Evolutionary conservation across 2,797 vertebrate genomes (phyloP).

Genomic region (Myotis daubentonii): DNA sequence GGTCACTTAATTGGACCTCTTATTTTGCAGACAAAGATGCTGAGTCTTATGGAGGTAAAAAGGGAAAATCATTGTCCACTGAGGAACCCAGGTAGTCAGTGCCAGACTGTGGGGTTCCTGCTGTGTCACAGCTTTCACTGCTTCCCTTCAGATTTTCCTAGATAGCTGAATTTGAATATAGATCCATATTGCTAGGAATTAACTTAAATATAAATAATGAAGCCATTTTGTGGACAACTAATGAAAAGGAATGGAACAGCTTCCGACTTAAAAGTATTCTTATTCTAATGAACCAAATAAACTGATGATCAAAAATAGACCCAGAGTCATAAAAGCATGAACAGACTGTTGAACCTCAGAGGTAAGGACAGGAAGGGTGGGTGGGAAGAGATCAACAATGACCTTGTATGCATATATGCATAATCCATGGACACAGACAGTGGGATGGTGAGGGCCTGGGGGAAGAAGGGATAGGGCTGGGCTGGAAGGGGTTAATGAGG

Average conservation of each 20-base stretch:
- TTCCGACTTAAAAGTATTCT: neutral
- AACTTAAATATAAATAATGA: neutral
- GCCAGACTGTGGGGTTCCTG: neutral
- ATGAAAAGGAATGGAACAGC: neutral
- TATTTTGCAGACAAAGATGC: neutral
- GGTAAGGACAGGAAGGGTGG: too few relatives aligned
- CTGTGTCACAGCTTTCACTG: too few relatives aligned
- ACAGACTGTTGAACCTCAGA: too few relatives aligned
- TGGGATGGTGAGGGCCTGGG: too few relatives aligned
- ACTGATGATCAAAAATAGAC: too few relatives aligned
- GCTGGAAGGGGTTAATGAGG: too few relatives aligned
- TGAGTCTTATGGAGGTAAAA: neutral
- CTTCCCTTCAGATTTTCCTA: neutral
- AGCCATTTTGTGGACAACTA: neutral
- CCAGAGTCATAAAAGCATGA: too few relatives aligned
- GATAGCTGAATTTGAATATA: neutral
- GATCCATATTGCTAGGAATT: neutral
- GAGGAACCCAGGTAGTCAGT: neutral
- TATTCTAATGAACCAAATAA: neutral
- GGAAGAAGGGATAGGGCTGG: too few relatives aligned
- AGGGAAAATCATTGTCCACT: neutral
- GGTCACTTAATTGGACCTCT: neutral
- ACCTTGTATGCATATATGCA: too few relatives aligned
- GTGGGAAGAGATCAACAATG: too few relatives aligned
- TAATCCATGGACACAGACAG: too few relatives aligned